A percentile compares a stretch with the other conserved stretches of the same genome.
Evolutionary conservation across 2,113 vertebrate genomes (phyloP).

Genomic region (Labeo catla): DNA sequence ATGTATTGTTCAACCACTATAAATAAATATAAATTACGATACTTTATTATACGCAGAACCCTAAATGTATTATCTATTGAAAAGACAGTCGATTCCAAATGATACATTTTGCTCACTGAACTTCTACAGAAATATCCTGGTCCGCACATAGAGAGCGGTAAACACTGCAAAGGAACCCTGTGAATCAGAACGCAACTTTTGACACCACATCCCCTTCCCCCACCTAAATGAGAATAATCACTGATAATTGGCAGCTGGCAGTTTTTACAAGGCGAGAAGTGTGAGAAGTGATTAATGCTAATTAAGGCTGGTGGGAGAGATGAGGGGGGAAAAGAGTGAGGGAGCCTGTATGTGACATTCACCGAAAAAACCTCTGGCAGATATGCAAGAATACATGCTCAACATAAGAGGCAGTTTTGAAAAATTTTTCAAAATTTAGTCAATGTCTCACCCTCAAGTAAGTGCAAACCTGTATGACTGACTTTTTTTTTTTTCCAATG

Average conservation of each 20-base stretch:
- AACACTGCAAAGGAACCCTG: not conserved
- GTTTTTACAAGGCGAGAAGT: conserved; percentile 67
- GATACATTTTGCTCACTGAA: not conserved
- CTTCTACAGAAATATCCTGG: not conserved
- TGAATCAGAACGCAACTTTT: conserved; percentile 51
- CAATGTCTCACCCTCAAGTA: not conserved
- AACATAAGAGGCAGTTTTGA: not conserved
- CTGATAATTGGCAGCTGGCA: conserved; percentile 73
- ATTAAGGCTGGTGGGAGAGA: conserved; percentile 59
- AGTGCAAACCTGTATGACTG: not conserved
- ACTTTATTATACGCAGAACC: too few relatives aligned
- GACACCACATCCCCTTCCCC: conserved; percentile 64
- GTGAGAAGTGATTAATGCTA: conserved; percentile 67
- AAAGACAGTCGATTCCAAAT: not conserved
- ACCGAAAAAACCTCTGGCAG: conserved; percentile 26
- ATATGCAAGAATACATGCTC: not conserved
- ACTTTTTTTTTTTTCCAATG: too few relatives aligned
- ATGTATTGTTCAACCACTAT: not conserved
- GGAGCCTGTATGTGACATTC: not conserved
- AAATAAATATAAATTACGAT: not conserved
- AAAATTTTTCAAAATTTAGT: not conserved
- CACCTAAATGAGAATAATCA: conserved; percentile 65
- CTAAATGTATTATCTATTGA: not conserved
- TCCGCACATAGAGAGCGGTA: not conserved
- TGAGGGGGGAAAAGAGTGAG: conserved; percentile 21